These are phyloP conservation scores for Otus sunia DNA, from an alignment of 2,113 vertebrate genomes.

Conservation along the genomic window DNA sequence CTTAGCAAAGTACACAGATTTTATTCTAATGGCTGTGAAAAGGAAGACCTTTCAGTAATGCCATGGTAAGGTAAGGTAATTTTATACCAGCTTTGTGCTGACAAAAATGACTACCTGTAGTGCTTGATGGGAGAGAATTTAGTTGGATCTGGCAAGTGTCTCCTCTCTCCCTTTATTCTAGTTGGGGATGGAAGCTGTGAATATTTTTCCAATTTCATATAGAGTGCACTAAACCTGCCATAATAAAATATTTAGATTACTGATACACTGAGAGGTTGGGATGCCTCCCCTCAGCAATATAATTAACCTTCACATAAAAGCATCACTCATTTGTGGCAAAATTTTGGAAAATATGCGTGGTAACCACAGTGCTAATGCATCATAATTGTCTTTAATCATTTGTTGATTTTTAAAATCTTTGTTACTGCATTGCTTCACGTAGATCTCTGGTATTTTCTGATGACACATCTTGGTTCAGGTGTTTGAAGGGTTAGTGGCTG, in stretches of 20 bases:
- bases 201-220: background rate
- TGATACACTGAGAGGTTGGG: background rate
- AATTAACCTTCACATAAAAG: background rate
- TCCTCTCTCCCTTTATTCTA: background rate
- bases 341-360: background rate
- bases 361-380: background rate
- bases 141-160: background rate
- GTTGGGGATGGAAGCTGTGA: background rate
- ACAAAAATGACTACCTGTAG: background rate
- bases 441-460: background rate
- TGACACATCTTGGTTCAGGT: background rate
- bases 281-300: background rate
- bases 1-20: background rate
- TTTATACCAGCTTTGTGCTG: background rate
- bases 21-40: background rate
- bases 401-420: background rate
- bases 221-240: background rate
- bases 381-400: background rate
- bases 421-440: background rate
- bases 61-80: background rate
- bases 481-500: slow-evolving; percentile 47
- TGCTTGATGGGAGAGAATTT: background rate
- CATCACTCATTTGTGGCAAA: background rate
- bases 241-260: background rate
- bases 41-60: background rate